Percentiles rank a stretch among this genome's conserved stretches.
These are phyloP conservation scores for Serripes groenlandicus DNA, from an alignment of 2,888 invertebrate genomes.

Conservation along the genomic window DNA sequence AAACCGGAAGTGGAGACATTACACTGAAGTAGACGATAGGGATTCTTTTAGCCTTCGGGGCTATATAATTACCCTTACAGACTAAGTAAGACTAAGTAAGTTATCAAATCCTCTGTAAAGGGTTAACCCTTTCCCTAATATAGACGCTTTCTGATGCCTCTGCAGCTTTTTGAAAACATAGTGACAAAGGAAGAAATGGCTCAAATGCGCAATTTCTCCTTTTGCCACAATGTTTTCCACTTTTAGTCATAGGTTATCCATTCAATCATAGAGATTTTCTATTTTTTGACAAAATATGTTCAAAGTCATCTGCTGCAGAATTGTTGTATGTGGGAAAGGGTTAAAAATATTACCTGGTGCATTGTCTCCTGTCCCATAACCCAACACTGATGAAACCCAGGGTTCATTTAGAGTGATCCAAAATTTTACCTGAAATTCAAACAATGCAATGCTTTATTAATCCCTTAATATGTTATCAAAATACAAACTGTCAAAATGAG, in stretches of 20 bases:
- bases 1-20: too few species aligned
- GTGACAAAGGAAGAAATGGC: not conserved
- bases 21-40: too few species aligned
- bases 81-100: not conserved
- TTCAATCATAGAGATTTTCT: not conserved
- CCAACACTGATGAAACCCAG: constrained; percentile 74
- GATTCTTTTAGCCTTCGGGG: too few species aligned
- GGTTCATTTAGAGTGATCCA: constrained; percentile 95
- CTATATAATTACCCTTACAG: not conserved
- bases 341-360: constrained; percentile 57
- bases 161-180: not conserved
- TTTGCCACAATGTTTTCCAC: not conserved
- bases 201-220: not conserved
- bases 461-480: too few species aligned
- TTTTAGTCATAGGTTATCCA: too few species aligned
- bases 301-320: not conserved
- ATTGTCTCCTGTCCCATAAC: constrained; percentile 66
- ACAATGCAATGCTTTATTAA: too few species aligned
- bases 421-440: constrained; percentile 84
- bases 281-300: not conserved
- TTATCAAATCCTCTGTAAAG: too few species aligned
- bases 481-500: too few species aligned
- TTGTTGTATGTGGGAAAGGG: not conserved
- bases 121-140: too few species aligned
- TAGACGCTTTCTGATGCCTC: too few species aligned